Evolutionary conservation across 2,113 vertebrate genomes (phyloP), one percentile per base, ranked within the genome.

Genomic region (Arizona elegans): DNA sequence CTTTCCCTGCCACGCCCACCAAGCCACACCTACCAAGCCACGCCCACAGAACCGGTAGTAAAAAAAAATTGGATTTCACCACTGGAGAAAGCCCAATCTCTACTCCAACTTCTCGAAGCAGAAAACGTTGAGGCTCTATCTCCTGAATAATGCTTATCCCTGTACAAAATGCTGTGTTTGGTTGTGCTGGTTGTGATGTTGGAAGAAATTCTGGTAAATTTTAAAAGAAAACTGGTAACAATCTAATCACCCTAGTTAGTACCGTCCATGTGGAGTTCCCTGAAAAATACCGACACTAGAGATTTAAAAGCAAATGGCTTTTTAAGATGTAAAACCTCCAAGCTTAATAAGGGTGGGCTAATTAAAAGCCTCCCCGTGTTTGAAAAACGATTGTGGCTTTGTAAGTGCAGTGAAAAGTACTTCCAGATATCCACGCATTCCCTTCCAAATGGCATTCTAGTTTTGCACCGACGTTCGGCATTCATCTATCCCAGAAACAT

Each of bases 321-420:
- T 75, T 70, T 3, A 94, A 70, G 4, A 94, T n/a, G 29, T 93
- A 3, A 85, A 43, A 56, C 38, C 38, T 87, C 13, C 12, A 43
- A 94, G 50, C 12, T 90, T 50, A 88, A 92, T 75, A 0, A 88
- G 89, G 5, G 47, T 29, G 91, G 89, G 96, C 93, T 3, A 53
- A 93, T 92, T 54, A 65, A 94, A 96, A 95, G 91, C 29, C 91
- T 62, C 70, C 70, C n/a, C 6, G 0, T 33, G 70, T 75, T 75
- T 75, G 12, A 33, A 33, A 75, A 75, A 17, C 54, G 3, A 47
- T 62, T 5, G 81, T 90, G 91, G 55, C 2, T 11, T 47, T 13
- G 24, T 43, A 92, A 47, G n/a, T 65, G 24, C 56, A 90, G 1
- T 58, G 12, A 15, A 2, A 87, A 92, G 91, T 88, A 90, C 91